Evolutionary conservation across 2,113 vertebrate species (phyloP).

Genomic region (Clarias gariepinus): DNA sequence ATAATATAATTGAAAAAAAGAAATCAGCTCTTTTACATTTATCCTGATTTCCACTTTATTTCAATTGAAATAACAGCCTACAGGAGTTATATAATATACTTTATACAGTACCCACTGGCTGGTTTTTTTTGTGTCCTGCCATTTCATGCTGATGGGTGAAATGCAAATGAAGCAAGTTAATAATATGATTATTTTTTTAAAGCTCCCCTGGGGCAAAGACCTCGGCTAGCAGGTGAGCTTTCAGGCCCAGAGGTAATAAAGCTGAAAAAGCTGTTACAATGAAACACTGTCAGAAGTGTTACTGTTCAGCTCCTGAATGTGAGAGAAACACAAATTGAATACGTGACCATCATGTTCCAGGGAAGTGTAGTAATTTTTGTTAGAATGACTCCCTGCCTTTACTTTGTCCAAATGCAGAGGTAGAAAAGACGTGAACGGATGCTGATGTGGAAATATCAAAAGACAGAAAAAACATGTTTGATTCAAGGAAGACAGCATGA

Average conservation of each 20-base stretch:
- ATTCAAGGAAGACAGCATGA: neutral
- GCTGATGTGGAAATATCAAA: slow-evolving; percentile 9
- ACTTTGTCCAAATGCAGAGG: neutral
- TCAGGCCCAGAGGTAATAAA: slow-evolving; percentile 16
- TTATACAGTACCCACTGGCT: neutral
- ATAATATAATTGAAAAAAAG: neutral
- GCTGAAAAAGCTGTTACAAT: slow-evolving; percentile 11
- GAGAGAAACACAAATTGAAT: slow-evolving; percentile 16
- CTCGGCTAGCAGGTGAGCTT: neutral
- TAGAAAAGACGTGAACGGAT: slow-evolving; percentile 1
- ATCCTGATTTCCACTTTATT: neutral
- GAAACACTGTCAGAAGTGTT: slow-evolving; percentile 14
- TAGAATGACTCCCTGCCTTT: neutral
- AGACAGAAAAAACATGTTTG: neutral
- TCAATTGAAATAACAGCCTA: neutral
- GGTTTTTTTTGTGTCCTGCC: neutral
- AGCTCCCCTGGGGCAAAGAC: neutral
- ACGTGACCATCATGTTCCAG: neutral
- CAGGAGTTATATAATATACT: neutral
- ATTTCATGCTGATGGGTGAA: slow-evolving; percentile 1
- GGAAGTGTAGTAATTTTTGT: slow-evolving; percentile 1
- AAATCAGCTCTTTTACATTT: neutral
- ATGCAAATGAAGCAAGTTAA: slow-evolving; percentile 23
- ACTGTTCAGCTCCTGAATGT: neutral
- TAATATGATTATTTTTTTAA: neutral